Conservation (phyloP, 2,113 vertebrate genomes). For the Microtus montanus region DNA sequence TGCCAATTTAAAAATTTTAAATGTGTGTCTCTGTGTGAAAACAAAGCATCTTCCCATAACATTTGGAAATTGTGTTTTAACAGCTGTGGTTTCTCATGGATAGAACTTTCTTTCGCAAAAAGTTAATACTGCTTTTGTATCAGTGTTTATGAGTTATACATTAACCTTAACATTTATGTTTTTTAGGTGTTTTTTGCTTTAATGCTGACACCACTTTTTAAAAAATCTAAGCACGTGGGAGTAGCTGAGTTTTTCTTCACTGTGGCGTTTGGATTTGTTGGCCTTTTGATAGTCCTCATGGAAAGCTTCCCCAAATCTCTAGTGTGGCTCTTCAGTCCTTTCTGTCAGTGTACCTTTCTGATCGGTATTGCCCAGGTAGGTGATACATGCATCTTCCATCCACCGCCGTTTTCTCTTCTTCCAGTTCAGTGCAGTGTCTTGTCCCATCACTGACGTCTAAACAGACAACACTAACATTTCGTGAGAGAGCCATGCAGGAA, state of each 20-base stretch:
- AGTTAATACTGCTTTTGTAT: slow-evolving; percentile 38
- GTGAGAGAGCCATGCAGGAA: background rate
- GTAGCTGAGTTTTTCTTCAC: slow-evolving; percentile 95
- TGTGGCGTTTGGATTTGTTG: slow-evolving; percentile 93
- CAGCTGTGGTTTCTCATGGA: slow-evolving; percentile 23
- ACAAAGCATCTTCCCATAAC: background rate
- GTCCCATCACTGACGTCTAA: background rate
- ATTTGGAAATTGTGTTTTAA: slow-evolving; percentile 14
- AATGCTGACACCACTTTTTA: slow-evolving; percentile 96
- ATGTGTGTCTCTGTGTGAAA: slow-evolving; percentile 18
- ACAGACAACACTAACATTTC: background rate
- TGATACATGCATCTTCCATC: background rate
- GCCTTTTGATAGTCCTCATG: slow-evolving; percentile 93
- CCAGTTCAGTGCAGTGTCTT: background rate
- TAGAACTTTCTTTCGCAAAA: slow-evolving; percentile 18
- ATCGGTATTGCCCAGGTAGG: slow-evolving; percentile 95
- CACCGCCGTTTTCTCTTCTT: background rate
- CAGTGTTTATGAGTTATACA: background rate
- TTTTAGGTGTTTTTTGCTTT: slow-evolving; percentile 96
- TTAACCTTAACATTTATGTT: slow-evolving; percentile 32
- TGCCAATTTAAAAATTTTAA: slow-evolving; percentile 19
- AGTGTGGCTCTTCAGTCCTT: slow-evolving; percentile 94
- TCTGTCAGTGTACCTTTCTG: slow-evolving; percentile 96
- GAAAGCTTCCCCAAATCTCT: slow-evolving; percentile 93
- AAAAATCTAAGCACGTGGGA: slow-evolving; percentile 96